phyloP scores from a whole-genome alignment of 2,113 vertebrate genomes.

The Ailuropoda melanoleuca region DNA sequence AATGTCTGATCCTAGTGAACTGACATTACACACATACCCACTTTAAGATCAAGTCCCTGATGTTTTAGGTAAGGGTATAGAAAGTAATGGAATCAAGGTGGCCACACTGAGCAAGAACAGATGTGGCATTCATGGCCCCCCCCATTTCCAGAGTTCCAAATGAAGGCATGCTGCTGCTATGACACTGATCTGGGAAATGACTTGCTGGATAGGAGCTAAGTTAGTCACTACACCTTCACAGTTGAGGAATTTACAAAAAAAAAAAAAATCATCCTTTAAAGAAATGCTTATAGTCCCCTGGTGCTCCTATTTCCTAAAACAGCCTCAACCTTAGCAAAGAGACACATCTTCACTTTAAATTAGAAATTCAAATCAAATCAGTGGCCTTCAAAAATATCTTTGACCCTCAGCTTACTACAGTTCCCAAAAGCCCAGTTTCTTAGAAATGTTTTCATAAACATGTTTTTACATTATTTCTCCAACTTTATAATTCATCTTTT shows the following conservation, averaged over 20 bases:
- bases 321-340: not conserved
- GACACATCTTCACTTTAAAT: not conserved
- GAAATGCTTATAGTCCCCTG: not conserved
- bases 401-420: not conserved
- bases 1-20: not conserved
- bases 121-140: fast-evolving
- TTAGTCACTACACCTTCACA: not conserved
- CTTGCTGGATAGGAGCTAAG: not conserved
- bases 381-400: not conserved
- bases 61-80: not conserved
- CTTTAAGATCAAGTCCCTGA: not conserved
- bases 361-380: not conserved
- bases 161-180: not conserved
- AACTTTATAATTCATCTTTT: not conserved
- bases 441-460: not conserved
- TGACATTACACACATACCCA: not conserved
- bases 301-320: not conserved
- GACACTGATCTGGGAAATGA: not conserved
- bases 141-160: too few species aligned
- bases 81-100: not conserved
- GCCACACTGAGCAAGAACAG: not conserved
- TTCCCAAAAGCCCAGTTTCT: not conserved
- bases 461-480: not conserved
- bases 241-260: not conserved
- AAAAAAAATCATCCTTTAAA: not conserved